Evolutionary conservation across 2,888 invertebrate genomes (phyloP).

Genomic region (Cactoblastis cactorum): DNA sequence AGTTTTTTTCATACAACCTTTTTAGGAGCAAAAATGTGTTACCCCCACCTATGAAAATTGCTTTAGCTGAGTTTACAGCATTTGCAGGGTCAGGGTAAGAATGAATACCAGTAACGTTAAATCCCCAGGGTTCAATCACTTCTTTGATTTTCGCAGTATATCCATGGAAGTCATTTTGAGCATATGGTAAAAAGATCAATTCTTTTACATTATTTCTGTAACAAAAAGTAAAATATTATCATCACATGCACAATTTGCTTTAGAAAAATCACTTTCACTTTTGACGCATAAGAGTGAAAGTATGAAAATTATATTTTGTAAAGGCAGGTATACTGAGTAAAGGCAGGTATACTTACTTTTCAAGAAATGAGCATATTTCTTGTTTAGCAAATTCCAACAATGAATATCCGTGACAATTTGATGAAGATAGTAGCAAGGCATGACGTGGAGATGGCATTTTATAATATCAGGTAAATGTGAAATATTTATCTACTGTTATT

Average conservation of each 20-base stretch:
- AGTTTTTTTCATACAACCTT: slow-evolving; percentile 82
- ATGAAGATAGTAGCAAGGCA: slow-evolving; percentile 84
- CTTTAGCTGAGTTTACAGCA: slow-evolving; percentile 81
- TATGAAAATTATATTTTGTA: background rate
- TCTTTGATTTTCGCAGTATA: slow-evolving; percentile 81
- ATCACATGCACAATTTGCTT: too few relatives aligned
- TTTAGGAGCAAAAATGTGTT: slow-evolving; percentile 88
- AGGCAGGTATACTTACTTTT: slow-evolving; percentile 67
- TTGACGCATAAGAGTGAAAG: too few relatives aligned
- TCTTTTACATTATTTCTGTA: slow-evolving; percentile 82
- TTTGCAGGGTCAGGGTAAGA: slow-evolving; percentile 72
- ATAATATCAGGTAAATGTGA: background rate
- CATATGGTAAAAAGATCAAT: slow-evolving; percentile 87
- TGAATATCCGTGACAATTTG: slow-evolving; percentile 82
- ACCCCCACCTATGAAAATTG: slow-evolving; percentile 89
- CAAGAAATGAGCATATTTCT: slow-evolving; percentile 80
- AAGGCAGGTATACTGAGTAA: background rate
- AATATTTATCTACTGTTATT: too few relatives aligned
- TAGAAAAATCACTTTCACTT: too few relatives aligned
- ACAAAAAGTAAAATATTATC: slow-evolving; percentile 30
- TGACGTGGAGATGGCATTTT: slow-evolving; percentile 45
- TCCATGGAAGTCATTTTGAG: slow-evolving; percentile 81
- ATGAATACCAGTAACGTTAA: slow-evolving; percentile 83
- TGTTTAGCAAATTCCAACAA: slow-evolving; percentile 83
- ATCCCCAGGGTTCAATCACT: slow-evolving; percentile 83